Evolutionary conservation across 2,113 vertebrate genomes (phyloP), one percentile per base, ranked within the genome.

Genomic region (Eolophus roseicapilla): DNA sequence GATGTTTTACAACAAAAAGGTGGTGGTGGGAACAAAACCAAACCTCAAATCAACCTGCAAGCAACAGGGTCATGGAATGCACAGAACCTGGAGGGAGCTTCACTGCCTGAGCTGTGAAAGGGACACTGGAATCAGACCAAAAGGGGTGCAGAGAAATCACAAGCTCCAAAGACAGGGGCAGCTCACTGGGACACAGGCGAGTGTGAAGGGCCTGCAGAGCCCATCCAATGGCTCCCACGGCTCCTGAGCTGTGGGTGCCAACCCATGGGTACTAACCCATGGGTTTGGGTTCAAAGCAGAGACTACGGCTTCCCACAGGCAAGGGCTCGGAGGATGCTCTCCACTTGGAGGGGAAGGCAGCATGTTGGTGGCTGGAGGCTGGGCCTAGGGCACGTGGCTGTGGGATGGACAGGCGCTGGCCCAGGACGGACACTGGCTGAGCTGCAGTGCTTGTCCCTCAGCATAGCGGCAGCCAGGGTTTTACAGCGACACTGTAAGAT

Each of bases 41-140:
- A 94, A 93, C 47, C 39, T 83, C 83, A 90, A 68, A 93, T 65
- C 80, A 95, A 92, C 68, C 82, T 69, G 60, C 52, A 91, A 81
- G 79, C 93, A 93, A 84, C 14, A 73, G 71, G 13, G 55, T 33
- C 73, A 93, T 13, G 49, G 50, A 82, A 74, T 1, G 11, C 73
- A 47, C 68, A 64, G 64, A 74, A 69, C 39, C 37, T 65, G 9
- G n/a, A 65, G 20, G 59, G 52, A 90, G 49, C 33, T 82, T 81
- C 57, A 41, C 39, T 0, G 0, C 65, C 75, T 39, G 68, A 60
- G 60, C 69, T 55, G 86, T 18, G 11, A 47, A 49, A 74, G 59
- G 59, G 63, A 37, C 39, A 64, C 31, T 47, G 69, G 60, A 85
- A 65, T 46, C 31, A 60, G 73, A 85, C 4, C 23, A 81, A 47